Base-by-base conservation (phyloP, 2,888 invertebrate species). In the Acanthosoma haemorrhoidale region DNA sequence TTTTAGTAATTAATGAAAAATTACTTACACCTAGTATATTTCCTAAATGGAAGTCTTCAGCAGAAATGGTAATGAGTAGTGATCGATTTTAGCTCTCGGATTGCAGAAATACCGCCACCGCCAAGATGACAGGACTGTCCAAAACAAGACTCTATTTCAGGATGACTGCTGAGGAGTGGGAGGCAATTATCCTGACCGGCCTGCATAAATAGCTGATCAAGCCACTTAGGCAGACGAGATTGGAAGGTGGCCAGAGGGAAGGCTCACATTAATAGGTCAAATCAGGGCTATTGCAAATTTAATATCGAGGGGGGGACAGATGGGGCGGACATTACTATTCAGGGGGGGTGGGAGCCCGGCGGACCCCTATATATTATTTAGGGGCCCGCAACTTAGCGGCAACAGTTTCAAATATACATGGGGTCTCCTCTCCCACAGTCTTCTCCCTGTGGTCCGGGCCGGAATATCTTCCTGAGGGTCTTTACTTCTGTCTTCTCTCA, bases 311-410 rank as follows among this genome's bases (percentile, higher is more conserved):
- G 61, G 36, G 61, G 63, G 41, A 32, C 32, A 43, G 57, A 68
- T 38, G 61, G 68, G 41, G 31, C n/a, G 43, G 51, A 31, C 70
- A 70, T 70, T 70, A 70, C 67, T 70, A 70, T 70, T 70, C 70
- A 70, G 38, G 67, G 57, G 32, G 68, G 69, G 39, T n/a, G 69
- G 41, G 69, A 39, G 59, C 70, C 67, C 57, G 38, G 67, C 70
- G 70, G 70, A 70, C 70, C 60, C 70, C 41, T 60, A 68, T 70
- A 67, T 67, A 70, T 68, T 68, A 70, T 70, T 70, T 70, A 70
- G 68, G 31, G 60, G 59, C 58, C 70, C 70, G 67, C 70, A 70
- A 68, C 70, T 70, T 70, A 67, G 70, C 68, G 51, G 61, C 21
- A 36, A 36, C 59, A 31, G 31, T 34, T 16, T 61, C 34, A 61